phyloP scores from a whole-genome alignment of 1,140 invertebrate genomes.

The Mylabris phalerata region DNA sequence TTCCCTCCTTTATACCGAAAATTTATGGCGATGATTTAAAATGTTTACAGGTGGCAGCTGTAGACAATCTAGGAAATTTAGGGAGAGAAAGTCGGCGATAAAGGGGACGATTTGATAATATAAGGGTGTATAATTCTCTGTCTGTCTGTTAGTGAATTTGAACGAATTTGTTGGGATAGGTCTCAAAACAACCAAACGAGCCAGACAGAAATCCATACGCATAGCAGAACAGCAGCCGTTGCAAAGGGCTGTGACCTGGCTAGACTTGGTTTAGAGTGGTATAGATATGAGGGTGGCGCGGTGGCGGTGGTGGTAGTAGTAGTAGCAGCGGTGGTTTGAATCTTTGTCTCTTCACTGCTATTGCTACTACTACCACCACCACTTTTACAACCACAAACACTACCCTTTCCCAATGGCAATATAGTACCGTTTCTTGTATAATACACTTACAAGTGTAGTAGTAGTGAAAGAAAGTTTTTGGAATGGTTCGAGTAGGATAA shows the following conservation, averaged over 20 bases:
- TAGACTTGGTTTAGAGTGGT: conserved; percentile 4
- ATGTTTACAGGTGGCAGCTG: conserved; percentile 11
- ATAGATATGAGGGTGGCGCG: too few relatives aligned
- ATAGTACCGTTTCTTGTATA: too few relatives aligned
- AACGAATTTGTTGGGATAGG: conserved; percentile 40
- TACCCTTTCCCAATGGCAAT: too few relatives aligned
- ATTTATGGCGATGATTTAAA: conserved; percentile 4
- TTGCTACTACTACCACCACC: conserved; percentile 6
- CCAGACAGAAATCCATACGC: conserved; percentile 41
- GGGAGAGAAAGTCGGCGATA: conserved; percentile 5
- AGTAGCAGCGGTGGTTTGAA: not conserved
- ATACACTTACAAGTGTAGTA: too few relatives aligned
- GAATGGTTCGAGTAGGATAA: too few relatives aligned
- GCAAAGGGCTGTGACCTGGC: conserved; percentile 18
- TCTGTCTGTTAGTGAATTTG: conserved; percentile 20
- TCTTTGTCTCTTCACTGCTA: not conserved
- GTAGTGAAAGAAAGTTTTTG: too few relatives aligned
- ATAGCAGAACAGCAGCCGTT: too few relatives aligned
- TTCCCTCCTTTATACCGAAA: not conserved
- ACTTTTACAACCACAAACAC: conserved; percentile 1
- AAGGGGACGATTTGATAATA: too few relatives aligned
- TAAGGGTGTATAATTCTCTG: conserved; percentile 31
- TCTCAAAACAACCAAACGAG: conserved; percentile 28
- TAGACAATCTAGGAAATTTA: not conserved
- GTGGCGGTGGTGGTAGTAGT: not conserved